Percentiles rank a stretch among this genome's conserved stretches.
phyloP scores from a whole-genome alignment of 2,888 invertebrate species.

The Apodemia duryi region DNA sequence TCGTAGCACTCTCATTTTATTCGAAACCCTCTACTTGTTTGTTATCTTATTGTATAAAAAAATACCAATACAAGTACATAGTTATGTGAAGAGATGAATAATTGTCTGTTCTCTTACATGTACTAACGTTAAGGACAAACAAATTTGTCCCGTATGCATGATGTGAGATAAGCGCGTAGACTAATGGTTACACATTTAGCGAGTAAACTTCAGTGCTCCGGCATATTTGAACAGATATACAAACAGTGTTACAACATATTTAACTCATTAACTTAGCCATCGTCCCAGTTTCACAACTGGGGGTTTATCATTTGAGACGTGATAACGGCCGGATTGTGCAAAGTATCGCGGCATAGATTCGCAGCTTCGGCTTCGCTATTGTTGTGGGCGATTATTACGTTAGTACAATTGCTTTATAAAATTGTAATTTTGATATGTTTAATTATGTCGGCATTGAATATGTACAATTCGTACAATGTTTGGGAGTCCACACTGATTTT shows the following conservation, averaged over 20 bases:
- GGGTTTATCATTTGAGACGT: slow-evolving; percentile 2
- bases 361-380: neutral
- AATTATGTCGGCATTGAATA: too few relatives aligned
- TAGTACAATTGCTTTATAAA: neutral
- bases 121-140: neutral
- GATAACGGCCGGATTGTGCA: slow-evolving; percentile 20
- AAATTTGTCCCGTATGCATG: neutral
- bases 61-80: too few relatives aligned
- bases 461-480: too few relatives aligned
- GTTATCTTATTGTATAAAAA: too few relatives aligned
- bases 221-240: slow-evolving; percentile 18
- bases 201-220: neutral
- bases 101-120: neutral
- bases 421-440: neutral
- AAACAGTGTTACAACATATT: slow-evolving; percentile 20
- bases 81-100: neutral
- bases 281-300: slow-evolving; percentile 37
- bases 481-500: too few relatives aligned
- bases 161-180: slow-evolving; percentile 4
- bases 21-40: too few relatives aligned
- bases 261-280: slow-evolving; percentile 31
- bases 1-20: too few relatives aligned
- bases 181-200: slow-evolving; percentile 10
- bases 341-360: slow-evolving; percentile 8
- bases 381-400: neutral